Base-by-base conservation (phyloP, 2,113 vertebrate species). In the Heterochromis multidens region DNA sequence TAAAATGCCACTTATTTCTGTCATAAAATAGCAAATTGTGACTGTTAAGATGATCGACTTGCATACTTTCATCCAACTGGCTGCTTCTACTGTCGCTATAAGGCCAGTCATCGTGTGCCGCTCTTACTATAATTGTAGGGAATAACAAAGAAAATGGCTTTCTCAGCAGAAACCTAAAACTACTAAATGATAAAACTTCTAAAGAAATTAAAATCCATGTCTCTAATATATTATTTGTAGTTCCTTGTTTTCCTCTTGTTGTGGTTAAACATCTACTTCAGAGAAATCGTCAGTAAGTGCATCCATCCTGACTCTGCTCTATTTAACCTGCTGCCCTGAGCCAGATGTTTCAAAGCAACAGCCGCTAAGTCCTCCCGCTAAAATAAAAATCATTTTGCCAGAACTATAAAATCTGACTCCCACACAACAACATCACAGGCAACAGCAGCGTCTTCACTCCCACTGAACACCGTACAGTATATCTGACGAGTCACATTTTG, bases 261-360 rank as follows among this genome's bases (percentile, higher is more conserved):
- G 58, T 5, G 12, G 76, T 87, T 61, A 60, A 80, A 54, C 21
- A 1, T 72, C 29, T 21, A 17, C n/a, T 77, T 46, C 60, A 59
- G 63, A 56, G 61, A 21, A 21, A 21, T 54, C 8, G 2, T 54
- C 52, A n/a, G 52, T 56, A 4, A 49, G 5, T 8, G 54, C 58
- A 19, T 27, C 81, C 72, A 31, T 74, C 37, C 61, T 3, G 16
- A 70, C 80, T 70, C 19, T 14, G 65, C 80, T 82, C 46, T 40
- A 29, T 62, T 79, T 87, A 87, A 77, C 79, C 76, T 1, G 6
- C 40, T 61, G 27, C 54, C 86, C 78, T 83, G 16, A 59, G 27
- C 79, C 81, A 79, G 84, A 65, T 57, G 85, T 70, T 83, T 67
- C 65, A 63, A 58, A 59, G 23, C 81, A 80, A 56, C 77, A 76